phyloP scores from a whole-genome alignment of 2,888 invertebrate genomes.

The Invenusta paracnida region DNA sequence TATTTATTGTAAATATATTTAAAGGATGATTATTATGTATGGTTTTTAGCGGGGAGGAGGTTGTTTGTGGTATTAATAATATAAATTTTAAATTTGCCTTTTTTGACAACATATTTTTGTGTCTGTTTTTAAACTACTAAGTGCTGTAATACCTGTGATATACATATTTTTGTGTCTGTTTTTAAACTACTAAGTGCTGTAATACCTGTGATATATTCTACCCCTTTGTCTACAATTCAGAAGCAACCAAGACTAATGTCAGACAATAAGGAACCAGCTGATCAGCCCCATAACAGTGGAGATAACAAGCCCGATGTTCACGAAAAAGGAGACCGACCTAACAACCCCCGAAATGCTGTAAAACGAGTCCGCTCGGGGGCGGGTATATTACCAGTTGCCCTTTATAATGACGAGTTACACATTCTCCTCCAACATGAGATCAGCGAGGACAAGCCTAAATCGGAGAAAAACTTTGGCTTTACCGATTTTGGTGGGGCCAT shows the following conservation, averaged over 20 bases:
- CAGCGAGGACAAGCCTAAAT: neutral
- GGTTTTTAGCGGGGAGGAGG: no score
- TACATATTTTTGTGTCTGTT: no score
- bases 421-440: conserved; percentile 19
- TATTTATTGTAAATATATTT: neutral
- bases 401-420: neutral
- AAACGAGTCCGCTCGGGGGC: neutral
- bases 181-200: no score
- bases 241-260: no score
- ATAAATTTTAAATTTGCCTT: neutral
- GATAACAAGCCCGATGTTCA: no score
- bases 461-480: neutral
- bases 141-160: no score
- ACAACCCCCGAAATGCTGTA: neutral
- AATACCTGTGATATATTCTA: no score
- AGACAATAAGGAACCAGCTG: no score
- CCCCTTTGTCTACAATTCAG: no score
- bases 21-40: neutral
- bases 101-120: no score
- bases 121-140: no score
- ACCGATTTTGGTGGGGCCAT: conserved; percentile 7
- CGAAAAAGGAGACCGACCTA: neutral
- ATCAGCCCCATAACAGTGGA: no score
- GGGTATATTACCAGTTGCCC: neutral
- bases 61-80: neutral